These are phyloP conservation scores for Tribolium freemani DNA, from an alignment of 2,888 invertebrate genomes.

Conservation along the genomic window DNA sequence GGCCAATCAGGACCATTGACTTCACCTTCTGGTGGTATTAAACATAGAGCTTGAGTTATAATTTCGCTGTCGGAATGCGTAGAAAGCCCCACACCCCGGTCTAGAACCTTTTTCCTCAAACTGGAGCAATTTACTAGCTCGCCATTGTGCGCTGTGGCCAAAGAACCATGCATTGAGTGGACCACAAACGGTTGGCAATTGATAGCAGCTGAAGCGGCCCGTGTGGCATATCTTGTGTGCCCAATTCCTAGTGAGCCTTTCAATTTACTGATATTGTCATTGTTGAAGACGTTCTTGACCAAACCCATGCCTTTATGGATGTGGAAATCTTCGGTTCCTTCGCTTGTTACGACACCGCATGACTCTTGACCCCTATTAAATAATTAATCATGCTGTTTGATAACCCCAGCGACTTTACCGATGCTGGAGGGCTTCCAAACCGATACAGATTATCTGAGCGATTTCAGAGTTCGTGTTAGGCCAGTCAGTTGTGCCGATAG, in stretches of 20 bases:
- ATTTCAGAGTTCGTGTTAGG: constrained; percentile 74
- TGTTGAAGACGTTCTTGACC: constrained; percentile 92
- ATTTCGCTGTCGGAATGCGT: constrained; percentile 97
- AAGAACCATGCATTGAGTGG: constrained; percentile 93
- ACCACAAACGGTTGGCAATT: constrained; percentile 99
- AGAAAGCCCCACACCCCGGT: constrained; percentile 93
- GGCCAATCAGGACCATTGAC: constrained; percentile 93
- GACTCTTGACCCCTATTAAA: constrained; percentile 93
- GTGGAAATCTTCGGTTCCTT: constrained; percentile 85
- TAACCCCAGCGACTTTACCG: constrained; percentile 70
- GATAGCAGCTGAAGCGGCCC: constrained; percentile 90
- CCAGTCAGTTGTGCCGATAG: constrained; percentile 77
- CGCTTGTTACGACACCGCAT: constrained; percentile 95
- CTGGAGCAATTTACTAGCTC: constrained; percentile 94
- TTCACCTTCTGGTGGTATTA: constrained; percentile 91
- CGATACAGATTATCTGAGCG: constrained; percentile 91
- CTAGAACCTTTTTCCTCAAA: constrained; percentile 90
- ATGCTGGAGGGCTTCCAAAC: constrained; percentile 92
- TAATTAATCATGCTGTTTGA: constrained; percentile 10
- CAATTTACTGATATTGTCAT: constrained; percentile 87
- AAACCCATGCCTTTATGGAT: constrained; percentile 96
- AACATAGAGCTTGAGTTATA: constrained; percentile 95
- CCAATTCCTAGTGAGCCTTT: constrained; percentile 95
- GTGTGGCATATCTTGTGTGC: constrained; percentile 96
- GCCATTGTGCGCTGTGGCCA: constrained; percentile 98